A percentile compares a stretch with the other conserved stretches of the same genome.
Conservation (phyloP, 53 echinoderm and acorn worm species). For the Luidia sarsii region DNA sequence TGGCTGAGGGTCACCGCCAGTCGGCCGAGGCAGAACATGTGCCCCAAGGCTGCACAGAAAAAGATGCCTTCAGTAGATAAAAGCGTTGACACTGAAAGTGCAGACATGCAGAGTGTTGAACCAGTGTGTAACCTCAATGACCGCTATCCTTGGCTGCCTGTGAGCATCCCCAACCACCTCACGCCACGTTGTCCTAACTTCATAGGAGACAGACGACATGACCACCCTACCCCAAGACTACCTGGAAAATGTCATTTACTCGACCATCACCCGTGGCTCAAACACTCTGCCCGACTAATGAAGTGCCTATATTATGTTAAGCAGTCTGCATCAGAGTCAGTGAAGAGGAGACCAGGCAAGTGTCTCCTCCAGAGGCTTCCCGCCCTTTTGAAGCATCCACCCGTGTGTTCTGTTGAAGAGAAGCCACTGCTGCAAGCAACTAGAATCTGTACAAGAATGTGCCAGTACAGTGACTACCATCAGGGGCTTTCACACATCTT, state of each 20-base stretch:
- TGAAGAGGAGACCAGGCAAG: too few species aligned
- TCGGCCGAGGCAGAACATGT: neutral
- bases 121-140: neutral
- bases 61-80: neutral
- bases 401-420: neutral
- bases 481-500: neutral
- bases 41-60: neutral
- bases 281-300: too few species aligned
- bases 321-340: too few species aligned
- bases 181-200: too few species aligned
- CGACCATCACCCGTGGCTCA: too few species aligned
- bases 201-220: too few species aligned
- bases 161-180: too few species aligned
- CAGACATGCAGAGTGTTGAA: neutral
- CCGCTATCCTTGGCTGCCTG: neutral
- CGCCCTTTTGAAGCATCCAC: neutral
- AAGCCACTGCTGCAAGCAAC: neutral
- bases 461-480: neutral
- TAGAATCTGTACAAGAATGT: neutral
- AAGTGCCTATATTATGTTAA: too few species aligned
- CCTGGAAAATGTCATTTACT: too few species aligned
- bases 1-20: slow-evolving; percentile 11
- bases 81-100: neutral
- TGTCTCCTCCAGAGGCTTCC: too few species aligned
- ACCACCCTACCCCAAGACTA: too few species aligned